A percentile compares a stretch with the other conserved stretches of the same genome.
Conservation (phyloP, 2,113 vertebrate genomes). For the Microtus oregoni region DNA sequence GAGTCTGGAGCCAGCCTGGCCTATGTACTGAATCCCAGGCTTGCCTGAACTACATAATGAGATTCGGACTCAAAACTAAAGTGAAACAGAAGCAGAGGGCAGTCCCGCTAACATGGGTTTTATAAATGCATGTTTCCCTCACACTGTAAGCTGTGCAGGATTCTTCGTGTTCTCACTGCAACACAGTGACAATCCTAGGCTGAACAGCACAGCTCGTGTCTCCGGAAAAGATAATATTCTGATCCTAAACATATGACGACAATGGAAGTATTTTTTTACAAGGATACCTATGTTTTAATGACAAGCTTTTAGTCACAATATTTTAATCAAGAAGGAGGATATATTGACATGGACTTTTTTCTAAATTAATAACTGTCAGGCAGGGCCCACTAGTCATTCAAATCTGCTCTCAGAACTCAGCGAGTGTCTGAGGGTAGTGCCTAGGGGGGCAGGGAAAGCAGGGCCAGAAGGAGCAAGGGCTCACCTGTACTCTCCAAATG, state of each 20-base stretch:
- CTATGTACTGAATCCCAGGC: not conserved
- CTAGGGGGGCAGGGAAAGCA: not conserved
- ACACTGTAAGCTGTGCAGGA: not conserved
- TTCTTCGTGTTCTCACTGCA: not conserved
- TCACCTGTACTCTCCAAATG: slow-evolving; percentile 99
- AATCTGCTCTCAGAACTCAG: not conserved
- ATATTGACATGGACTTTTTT: not conserved
- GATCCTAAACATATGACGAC: not conserved
- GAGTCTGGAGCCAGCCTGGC: not conserved
- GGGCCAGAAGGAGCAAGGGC: slow-evolving; percentile 72
- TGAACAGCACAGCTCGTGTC: not conserved
- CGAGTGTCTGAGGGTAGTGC: rapidly evolving
- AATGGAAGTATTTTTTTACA: not conserved
- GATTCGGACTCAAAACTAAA: not conserved
- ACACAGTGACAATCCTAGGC: not conserved
- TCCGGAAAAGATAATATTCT: not conserved
- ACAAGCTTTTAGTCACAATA: not conserved
- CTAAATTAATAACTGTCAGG: not conserved
- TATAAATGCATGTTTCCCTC: not conserved
- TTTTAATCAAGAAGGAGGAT: not conserved
- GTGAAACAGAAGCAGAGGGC: not conserved
- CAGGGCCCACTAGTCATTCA: not conserved
- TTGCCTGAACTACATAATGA: not conserved
- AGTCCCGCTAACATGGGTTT: not conserved
- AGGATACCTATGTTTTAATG: slow-evolving; percentile 14